Base-by-base conservation (phyloP, 2,888 invertebrate genomes). In the Nowickia ferox region DNA sequence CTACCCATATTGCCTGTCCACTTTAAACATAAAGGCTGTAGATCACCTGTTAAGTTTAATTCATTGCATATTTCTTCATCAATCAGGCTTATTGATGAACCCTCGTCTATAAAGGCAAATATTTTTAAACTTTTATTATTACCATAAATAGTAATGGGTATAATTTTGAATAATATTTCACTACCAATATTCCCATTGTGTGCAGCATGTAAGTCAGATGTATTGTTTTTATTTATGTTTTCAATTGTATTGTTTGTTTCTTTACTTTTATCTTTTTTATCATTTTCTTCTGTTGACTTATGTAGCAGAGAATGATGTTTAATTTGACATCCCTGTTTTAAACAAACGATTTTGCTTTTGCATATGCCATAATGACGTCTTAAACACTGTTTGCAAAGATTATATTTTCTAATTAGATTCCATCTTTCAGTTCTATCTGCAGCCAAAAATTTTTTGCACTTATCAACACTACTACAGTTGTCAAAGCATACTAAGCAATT, bases 221-320 rank as follows among this genome's bases (percentile, higher is more conserved):
- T 44, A n/a, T 71, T 71, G 57, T 44, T 71, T 71, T 44, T 19
- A 57, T 57, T 57, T 71, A 42, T 13, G 13, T 65, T 30, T 46
- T 59, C 44, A 8, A 1, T 48, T 48, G 13, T 9, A 11, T 19
- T 15, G 2, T 13, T 44, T 44, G 13, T 44, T 42, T 38, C 44
- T 48, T 17, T 61, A 11, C n/a, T 13, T 5, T 42, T 42, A 42
- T n/a, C 19, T 17, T 40, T 53, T 57, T 55, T n/a, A n/a, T 15
- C 48, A 9, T 53, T 17, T 1, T 65, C 55, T 46, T 6, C 22
- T 11, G 57, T 19, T 59, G 15, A 22, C 15, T 51, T 78, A 19
- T 78, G 78, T 51, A 78, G 48, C 4, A 84, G 48, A n/a, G 71
- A 15, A 42, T 86, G 42, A 19, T 86, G 86, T 65, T 86, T 86